Evolutionary conservation across 2,888 invertebrate species (phyloP).

Genomic region (Leucania comma): DNA sequence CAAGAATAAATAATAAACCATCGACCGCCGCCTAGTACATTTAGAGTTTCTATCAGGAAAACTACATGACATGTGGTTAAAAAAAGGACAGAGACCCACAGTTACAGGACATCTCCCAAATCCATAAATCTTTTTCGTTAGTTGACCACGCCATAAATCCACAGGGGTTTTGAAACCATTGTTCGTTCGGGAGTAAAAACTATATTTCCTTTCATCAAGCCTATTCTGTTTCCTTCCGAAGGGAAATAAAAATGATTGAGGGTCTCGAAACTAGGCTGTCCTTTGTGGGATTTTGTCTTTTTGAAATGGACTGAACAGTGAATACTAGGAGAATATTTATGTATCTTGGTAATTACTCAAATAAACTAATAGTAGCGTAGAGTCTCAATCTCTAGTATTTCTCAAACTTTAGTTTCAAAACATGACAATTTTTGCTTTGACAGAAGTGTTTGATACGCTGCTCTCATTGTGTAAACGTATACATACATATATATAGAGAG

Average conservation of each 20-base stretch:
- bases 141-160: conserved; percentile 45
- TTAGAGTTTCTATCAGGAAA: neutral
- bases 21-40: too few species aligned
- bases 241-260: conserved; percentile 28
- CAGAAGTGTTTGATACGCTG: too few species aligned
- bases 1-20: too few species aligned
- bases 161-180: conserved; percentile 25
- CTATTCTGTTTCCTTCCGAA: conserved; percentile 9
- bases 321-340: neutral
- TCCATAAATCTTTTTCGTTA: conserved; percentile 47
- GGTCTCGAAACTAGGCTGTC: neutral
- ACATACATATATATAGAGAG: too few species aligned
- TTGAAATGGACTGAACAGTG: neutral
- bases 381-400: too few species aligned
- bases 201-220: conserved; percentile 31
- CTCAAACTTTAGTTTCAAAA: too few species aligned
- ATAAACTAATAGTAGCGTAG: neutral
- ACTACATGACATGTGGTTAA: conserved; percentile 6
- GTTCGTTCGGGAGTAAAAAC: conserved; percentile 37
- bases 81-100: conserved; percentile 1
- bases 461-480: too few species aligned
- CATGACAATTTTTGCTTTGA: too few species aligned
- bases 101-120: conserved; percentile 17
- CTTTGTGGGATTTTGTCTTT: neutral
- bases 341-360: neutral